Percentiles rank a stretch among this genome's conserved stretches.
phyloP scores from a whole-genome alignment of 2,888 invertebrate species.

The Lucinisca nassula region DNA sequence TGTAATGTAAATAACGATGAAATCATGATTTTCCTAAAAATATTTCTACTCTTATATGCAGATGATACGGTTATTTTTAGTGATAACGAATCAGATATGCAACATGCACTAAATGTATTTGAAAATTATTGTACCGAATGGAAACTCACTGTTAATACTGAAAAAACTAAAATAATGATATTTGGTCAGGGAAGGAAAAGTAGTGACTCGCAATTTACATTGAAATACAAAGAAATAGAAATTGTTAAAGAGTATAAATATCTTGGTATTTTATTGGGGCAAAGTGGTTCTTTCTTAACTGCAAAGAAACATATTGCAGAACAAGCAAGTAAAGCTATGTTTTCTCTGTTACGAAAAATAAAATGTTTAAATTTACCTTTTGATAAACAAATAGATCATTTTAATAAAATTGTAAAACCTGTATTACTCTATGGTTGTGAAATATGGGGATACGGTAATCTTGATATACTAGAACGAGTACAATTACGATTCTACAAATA shows the following conservation, averaged over 20 bases:
- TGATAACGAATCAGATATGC: conserved; percentile 8
- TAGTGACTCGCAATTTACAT: not conserved
- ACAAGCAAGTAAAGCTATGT: not conserved
- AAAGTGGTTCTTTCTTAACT: conserved; percentile 5
- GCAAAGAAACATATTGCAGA: conserved; percentile 17
- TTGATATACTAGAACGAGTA: not conserved
- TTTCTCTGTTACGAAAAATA: not conserved
- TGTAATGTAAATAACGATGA: not conserved
- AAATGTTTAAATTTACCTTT: not conserved
- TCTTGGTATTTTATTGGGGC: not conserved
- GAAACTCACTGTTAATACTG: conserved; percentile 37
- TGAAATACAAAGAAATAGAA: not conserved
- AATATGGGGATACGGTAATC: not conserved
- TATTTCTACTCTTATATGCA: conserved; percentile 36
- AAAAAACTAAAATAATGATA: conserved; percentile 48
- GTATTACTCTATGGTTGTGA: not conserved
- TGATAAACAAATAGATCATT: not conserved
- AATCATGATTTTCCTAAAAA: not conserved
- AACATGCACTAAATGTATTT: conserved; percentile 20
- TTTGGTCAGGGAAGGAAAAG: conserved; percentile 29
- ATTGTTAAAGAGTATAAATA: conserved; percentile 7
- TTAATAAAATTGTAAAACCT: not conserved
- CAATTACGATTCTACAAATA: not conserved
- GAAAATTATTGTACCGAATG: conserved; percentile 28
- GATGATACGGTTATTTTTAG: conserved; percentile 50